A percentile compares a stretch with the other conserved stretches of the same genome.
Conservation (phyloP, 2,113 vertebrate species). For the Eudyptes chrysolophus region DNA sequence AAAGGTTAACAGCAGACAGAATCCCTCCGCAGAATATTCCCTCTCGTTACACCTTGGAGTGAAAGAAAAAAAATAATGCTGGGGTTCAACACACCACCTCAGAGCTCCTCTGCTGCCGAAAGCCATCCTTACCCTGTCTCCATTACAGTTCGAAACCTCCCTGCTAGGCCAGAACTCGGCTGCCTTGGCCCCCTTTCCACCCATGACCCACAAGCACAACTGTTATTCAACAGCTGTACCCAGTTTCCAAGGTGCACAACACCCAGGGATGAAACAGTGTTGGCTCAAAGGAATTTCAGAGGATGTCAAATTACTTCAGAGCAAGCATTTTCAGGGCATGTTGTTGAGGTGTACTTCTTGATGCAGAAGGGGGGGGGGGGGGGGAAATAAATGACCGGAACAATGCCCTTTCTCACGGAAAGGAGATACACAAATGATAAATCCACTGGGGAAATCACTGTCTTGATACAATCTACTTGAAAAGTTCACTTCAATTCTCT, state of each 20-base stretch:
- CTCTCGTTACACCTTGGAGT: neutral
- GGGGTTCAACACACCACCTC: neutral
- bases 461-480: neutral
- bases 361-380: neutral
- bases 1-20: neutral
- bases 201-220: neutral
- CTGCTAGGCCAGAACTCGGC: accelerated
- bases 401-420: neutral
- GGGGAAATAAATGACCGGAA: neutral
- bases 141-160: neutral
- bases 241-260: neutral
- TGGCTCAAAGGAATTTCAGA: neutral
- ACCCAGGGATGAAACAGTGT: neutral
- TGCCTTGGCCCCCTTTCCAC: neutral
- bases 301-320: neutral
- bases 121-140: neutral
- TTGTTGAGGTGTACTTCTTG: neutral
- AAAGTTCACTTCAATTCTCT: neutral
- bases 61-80: neutral
- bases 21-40: neutral
- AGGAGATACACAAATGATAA: neutral
- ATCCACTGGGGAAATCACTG: neutral
- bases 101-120: neutral
- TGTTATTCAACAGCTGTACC: neutral
- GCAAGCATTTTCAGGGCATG: neutral